A percentile compares a stretch with the other conserved stretches of the same genome.
Conservation (phyloP, 1,140 invertebrate species). For the Diorhabda carinulata region DNA sequence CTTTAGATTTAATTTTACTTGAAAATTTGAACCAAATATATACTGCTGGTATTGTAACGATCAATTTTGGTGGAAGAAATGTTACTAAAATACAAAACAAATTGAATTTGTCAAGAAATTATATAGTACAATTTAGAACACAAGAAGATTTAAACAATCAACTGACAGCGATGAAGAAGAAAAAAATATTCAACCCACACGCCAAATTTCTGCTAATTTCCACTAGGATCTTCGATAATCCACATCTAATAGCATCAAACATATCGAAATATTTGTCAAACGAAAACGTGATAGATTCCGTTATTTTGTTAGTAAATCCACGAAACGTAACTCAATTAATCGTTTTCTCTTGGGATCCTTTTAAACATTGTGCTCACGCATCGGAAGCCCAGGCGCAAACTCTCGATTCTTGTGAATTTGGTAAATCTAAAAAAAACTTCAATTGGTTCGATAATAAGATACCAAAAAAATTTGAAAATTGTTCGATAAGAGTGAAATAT, state of each 20-base stretch:
- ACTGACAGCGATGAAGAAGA: neutral
- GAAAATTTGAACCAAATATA: neutral
- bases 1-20: neutral
- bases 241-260: neutral
- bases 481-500: neutral
- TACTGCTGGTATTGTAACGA: neutral
- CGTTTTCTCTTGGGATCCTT: neutral
- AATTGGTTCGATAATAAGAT: neutral
- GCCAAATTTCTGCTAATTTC: constrained; percentile 6
- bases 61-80: neutral
- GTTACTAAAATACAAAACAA: neutral
- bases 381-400: neutral
- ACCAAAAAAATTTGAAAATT: neutral
- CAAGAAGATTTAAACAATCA: neutral
- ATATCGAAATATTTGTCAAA: neutral
- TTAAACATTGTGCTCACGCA: neutral
- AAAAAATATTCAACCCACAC: neutral
- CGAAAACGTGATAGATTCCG: neutral
- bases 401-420: neutral
- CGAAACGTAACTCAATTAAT: neutral
- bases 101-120: neutral
- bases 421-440: neutral
- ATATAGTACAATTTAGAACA: neutral
- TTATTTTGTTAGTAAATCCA: neutral
- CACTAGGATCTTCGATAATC: neutral